Evolutionary conservation across 2,888 invertebrate genomes (phyloP), one percentile per base, ranked within the genome.

Genomic region (Hydroisotoma schaefferi): DNA sequence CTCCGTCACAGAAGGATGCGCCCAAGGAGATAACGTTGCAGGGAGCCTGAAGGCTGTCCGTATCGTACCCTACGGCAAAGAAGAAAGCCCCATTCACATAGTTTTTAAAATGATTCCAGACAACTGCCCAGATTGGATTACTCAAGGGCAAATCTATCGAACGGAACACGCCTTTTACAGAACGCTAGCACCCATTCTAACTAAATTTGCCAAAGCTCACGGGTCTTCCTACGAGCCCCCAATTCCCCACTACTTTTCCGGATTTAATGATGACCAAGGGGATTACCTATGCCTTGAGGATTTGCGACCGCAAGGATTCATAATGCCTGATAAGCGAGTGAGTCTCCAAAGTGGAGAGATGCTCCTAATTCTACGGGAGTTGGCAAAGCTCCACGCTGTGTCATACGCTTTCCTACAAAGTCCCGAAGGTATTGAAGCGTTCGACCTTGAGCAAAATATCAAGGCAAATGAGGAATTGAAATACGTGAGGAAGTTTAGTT

Each of bases 241-340:
- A 18, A 40, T 57, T 12, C 69, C 71, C 20, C 61, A 67, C 27
- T 68, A 61, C 28, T 64, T 51, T 38, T 52, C n/a, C 10, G 65
- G 68, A 3, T 51, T 53, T 47, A 60, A 59, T 12, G 65, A 70
- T 25, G 66, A 71, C 53, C 33, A 56, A 23, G 15, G 57, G 10
- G 68, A 68, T 27, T 71, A 59, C 54, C 29, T 71, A 22, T 47
- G 61, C 22, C 55, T 71, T 3, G 66, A 62, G 48, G 70, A 71
- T 46, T 43, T 67, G 4, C 67, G 70, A n/a, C 67, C 65, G 8
- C 8, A 49, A 2, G 68, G 68, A 4, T 70, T 57, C 43, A 28
- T 18, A 33, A 70, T 70, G 70, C 61, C 63, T 2, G 59, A 70
- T 38, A 68, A 70, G 38, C 22, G n/a, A 1, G 28, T 37, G 2